Evolutionary conservation across 2,113 vertebrate genomes (phyloP).

Genomic region (Apaloderma vittatum): DNA sequence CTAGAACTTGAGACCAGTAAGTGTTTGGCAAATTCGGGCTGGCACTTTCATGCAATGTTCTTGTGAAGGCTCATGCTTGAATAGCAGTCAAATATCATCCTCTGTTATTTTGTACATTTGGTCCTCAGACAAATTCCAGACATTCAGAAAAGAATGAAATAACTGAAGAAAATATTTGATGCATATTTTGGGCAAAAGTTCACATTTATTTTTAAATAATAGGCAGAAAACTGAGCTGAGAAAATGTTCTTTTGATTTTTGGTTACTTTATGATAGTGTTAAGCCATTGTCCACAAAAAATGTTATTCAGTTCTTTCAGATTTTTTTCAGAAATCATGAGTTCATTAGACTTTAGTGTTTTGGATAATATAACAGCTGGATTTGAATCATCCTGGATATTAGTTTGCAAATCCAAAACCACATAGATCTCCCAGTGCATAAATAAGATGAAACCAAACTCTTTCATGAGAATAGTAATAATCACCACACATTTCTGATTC

Average conservation of each 20-base stretch:
- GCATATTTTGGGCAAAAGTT: not conserved
- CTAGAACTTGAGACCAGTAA: not conserved
- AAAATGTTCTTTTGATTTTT: not conserved
- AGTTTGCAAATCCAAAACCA: not conserved
- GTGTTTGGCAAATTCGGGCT: not conserved
- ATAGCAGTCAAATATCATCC: not conserved
- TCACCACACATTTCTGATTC: not conserved
- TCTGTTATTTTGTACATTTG: not conserved
- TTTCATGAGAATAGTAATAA: not conserved
- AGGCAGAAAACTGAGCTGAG: not conserved
- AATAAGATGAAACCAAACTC: not conserved
- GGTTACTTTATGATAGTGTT: not conserved
- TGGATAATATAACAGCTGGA: not conserved
- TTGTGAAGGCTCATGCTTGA: not conserved
- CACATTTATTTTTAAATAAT: conserved; percentile 8
- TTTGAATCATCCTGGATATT: not conserved
- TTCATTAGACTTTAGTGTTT: not conserved
- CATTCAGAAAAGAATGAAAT: not conserved
- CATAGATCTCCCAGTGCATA: not conserved
- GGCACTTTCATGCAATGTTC: not conserved
- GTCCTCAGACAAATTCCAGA: not conserved
- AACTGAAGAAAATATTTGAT: not conserved
- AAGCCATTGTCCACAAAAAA: not conserved
- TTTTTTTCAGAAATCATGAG: not conserved
- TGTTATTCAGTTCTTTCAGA: not conserved